These are phyloP conservation scores for Ennomos quercinarius DNA, from an alignment of 2,888 invertebrate species.

Conservation along the genomic window DNA sequence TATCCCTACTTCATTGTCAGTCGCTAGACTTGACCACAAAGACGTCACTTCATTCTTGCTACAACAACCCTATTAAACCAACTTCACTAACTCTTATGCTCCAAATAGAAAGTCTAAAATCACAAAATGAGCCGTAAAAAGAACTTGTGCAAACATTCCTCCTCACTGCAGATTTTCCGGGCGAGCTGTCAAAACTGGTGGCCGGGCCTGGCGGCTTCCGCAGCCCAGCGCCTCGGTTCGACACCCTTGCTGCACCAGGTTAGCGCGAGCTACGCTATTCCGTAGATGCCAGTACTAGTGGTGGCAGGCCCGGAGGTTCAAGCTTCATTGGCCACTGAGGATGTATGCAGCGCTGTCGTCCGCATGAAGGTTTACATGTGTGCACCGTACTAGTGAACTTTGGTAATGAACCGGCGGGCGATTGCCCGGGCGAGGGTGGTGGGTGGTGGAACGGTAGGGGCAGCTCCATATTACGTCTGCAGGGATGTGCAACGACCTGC, in stretches of 20 bases:
- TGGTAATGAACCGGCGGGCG: constrained; percentile 82
- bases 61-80: constrained; percentile 1
- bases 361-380: constrained; percentile 49
- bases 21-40: constrained; percentile 11
- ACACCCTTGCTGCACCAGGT: constrained; percentile 57
- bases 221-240: constrained; percentile 57
- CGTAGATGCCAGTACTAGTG: constrained; percentile 9
- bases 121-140: constrained; percentile 36
- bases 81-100: constrained; percentile 35
- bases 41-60: constrained; percentile 26
- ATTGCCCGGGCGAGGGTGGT: constrained; percentile 63
- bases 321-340: constrained; percentile 26
- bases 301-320: constrained; percentile 53
- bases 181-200: constrained; percentile 71
- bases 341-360: constrained; percentile 46
- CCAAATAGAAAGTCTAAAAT: constrained; percentile 43
- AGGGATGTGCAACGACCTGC: constrained; percentile 69
- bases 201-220: constrained; percentile 64
- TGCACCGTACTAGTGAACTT: constrained; percentile 82
- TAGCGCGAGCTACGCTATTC: constrained; percentile 55
- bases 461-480: constrained; percentile 54
- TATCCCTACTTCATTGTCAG: constrained; percentile 11
- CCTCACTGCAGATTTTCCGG: constrained; percentile 75
- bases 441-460: constrained; percentile 44
- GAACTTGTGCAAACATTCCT: constrained; percentile 53